Evolutionary conservation across 2,888 invertebrate species (phyloP), one percentile per base, ranked within the genome.

Genomic region (Macrosoma leucophasiata): DNA sequence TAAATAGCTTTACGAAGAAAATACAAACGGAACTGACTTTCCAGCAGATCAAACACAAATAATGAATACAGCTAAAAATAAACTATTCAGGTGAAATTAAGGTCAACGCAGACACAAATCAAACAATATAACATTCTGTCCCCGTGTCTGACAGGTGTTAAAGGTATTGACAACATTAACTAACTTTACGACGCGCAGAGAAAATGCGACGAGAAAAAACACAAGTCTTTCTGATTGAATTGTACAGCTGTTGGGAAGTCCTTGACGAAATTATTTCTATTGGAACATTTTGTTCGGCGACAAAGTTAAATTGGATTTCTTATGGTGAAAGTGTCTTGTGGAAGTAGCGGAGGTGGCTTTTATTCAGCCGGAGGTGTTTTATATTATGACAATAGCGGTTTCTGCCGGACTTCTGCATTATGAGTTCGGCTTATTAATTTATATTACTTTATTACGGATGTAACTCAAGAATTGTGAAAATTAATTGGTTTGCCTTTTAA

Each of bases 301-400:
- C 73, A 73, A 81, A 79, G 81, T 81, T 81, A 79, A 81, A 79
- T 79, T 81, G 77, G 75, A 79, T 81, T 79, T 81, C 77, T 79
- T 79, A 79, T 75, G 74, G 76, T 69, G 68, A 61, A 69, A 73
- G 70, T 69, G 71, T 62, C 48, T 52, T 56, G 58, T 58, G 58
- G 61, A 70, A 73, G 69, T 68, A 65, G 63, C 67, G 64, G 60
- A 66, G 64, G 68, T 69, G 62, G 62, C 58, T 50, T 74, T 72
- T 74, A 72, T 75, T 66, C 68, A 55, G 58, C 60, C 57, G 41
- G 49, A 57, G 62, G 58, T 68, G 61, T 64, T 71, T 74, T 69
- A 67, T 67, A 64, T 67, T 74, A 69, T 68, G 59, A 72, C 67
- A 68, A 67, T 62, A 62, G 65, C n/a, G n/a, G n/a, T n/a, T n/a